Evolutionary conservation across 2,797 vertebrate genomes (phyloP), one percentile per base, ranked within the genome.

Genomic region (Philypnodon macrostomus): DNA sequence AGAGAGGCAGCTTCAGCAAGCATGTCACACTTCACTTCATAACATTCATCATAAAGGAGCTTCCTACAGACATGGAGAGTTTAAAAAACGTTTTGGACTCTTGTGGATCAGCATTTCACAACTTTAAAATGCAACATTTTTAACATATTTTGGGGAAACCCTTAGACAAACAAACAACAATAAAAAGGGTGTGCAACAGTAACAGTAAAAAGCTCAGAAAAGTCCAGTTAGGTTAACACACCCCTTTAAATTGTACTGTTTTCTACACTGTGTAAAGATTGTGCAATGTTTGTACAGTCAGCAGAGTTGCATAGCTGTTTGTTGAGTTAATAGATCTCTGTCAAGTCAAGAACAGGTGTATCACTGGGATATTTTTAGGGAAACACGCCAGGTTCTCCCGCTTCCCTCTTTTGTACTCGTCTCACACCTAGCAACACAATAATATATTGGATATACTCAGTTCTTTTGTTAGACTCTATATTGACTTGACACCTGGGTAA

Each of bases 21-120:
- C 48, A 63, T 42, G 54, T 68, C 56, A 66, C 12, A 23, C 35
- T 18, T 11, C 66, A 72, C 63, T 73, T 70, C 38, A 74, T 67
- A 70, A 27, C 4, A 53, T 74, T 50, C 59, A 38, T 49, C 70
- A 74, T 57, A 34, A 50, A 61, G 42, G 21, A 67, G 47, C 61
- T 54, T 65, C 59, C 33, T 56, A 74, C 58, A 71, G 48, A 38
- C 33, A 48, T 40, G 55, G 58, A 47, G 48, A 26, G 46, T n/a
- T n/a, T n/a, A n/a, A n/a, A n/a, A n/a, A n/a, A n/a, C n/a, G n/a
- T n/a, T n/a, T n/a, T n/a, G n/a, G n/a, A n/a, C n/a, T n/a, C n/a
- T n/a, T n/a, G n/a, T n/a, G n/a, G n/a, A n/a, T n/a, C n/a, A n/a
- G n/a, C n/a, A n/a, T n/a, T n/a, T n/a, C n/a, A n/a, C n/a, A n/a